Base-by-base conservation (phyloP, 2,888 invertebrate species). In the Caenorhabditis panamensis region DNA sequence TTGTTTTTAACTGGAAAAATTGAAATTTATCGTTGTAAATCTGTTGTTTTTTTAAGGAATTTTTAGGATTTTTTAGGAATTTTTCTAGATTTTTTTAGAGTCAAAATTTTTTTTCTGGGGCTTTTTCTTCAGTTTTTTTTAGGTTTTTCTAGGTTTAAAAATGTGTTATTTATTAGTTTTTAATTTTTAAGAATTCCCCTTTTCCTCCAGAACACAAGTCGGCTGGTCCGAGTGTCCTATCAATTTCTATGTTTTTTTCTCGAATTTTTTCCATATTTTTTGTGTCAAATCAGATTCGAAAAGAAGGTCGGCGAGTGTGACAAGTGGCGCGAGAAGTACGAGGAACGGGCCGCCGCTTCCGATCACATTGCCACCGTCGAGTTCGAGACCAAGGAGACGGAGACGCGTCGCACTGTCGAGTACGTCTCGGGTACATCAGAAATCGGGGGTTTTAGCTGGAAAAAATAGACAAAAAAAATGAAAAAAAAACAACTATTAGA, bases 241-340 rank as follows among this genome's bases (percentile, higher is more conserved):
- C 13, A 4, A 26, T 56, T 47, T 56, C 20, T 72, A 16, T 24
- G 47, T 47, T 13, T 44, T 49, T 58, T 37, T 61, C 18, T 56
- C 18, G 18, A 18, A 47, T 61, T 22, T 58, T 63, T 28, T n/a
- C 20, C 37, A 51, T n/a, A 26, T 54, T 31, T 41, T 13, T 41
- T 11, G 5, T 49, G 44, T 22, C 59, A 64, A 44, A 41, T 59
- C 64, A 81, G 76, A 80, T 80, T 75, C 68, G 53, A 61, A 61
- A 64, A 59, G 64, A 64, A 66, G 69, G 69, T 59, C 47, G 49
- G 51, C 53, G 80, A 80, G 66, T 69, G 75, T 76, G 80, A 80
- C 61, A 63, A 69, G 68, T 76, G 75, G 80, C 68, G 69, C 51
- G 80, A 80, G 51, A 81, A 81, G 76, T 81, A 81, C 73, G 81